Evolutionary conservation across 2,888 invertebrate genomes (phyloP).

Genomic region (Spatulosminthurus flaviceps): DNA sequence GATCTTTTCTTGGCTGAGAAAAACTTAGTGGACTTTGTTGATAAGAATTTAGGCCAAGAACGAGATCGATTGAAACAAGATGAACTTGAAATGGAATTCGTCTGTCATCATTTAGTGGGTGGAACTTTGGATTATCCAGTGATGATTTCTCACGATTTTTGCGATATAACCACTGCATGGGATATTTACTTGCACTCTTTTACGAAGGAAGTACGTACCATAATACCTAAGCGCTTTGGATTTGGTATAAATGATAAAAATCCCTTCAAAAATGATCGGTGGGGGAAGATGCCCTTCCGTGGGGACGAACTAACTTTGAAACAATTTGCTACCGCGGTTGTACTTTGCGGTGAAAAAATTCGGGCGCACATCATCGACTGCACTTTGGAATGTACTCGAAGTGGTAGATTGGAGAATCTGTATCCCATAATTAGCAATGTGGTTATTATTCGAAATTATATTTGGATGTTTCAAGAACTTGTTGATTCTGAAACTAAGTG

Average conservation of each 20-base stretch:
- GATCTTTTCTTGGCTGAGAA: constrained; percentile 63
- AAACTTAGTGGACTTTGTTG: constrained; percentile 63
- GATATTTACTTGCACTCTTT: constrained; percentile 62
- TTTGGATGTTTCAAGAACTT: constrained; percentile 62
- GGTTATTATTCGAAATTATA: constrained; percentile 62
- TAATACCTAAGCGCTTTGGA: constrained; percentile 58
- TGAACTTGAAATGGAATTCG: constrained; percentile 61
- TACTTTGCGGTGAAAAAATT: constrained; percentile 59
- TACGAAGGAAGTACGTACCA: constrained; percentile 53
- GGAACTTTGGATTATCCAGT: constrained; percentile 61
- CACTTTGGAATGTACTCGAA: constrained; percentile 59
- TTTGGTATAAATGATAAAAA: constrained; percentile 56
- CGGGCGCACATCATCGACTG: constrained; percentile 61
- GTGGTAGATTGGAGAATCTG: constrained; percentile 61
- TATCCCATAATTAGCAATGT: constrained; percentile 63
- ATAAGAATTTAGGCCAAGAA: constrained; percentile 63
- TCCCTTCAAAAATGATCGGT: constrained; percentile 55
- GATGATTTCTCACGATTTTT: constrained; percentile 63
- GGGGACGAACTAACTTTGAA: constrained; percentile 62
- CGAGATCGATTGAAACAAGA: constrained; percentile 60
- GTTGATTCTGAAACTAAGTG: constrained; percentile 63
- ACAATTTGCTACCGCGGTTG: constrained; percentile 61
- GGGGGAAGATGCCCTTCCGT: constrained; percentile 62
- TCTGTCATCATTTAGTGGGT: constrained; percentile 62
- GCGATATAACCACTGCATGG: constrained; percentile 62